Base-by-base conservation (phyloP, 2,888 invertebrate species). In the Eristalis tenax region DNA sequence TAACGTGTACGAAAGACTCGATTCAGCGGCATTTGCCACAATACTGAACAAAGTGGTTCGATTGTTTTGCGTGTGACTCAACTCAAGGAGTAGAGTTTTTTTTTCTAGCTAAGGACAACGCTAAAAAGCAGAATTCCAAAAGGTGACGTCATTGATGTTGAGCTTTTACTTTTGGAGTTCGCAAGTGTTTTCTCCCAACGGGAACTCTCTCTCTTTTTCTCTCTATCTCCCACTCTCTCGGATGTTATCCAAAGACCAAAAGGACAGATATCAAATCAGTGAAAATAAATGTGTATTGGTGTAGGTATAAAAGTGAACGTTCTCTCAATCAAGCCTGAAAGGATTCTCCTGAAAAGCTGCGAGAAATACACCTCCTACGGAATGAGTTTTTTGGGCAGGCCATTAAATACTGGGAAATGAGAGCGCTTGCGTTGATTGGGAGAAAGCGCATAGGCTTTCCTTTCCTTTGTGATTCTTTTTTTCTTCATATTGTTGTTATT, bases 21-120 rank as follows among this genome's bases (percentile, higher is more conserved):
- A 87, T 83, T 87, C 87, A 87, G 87, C 87, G 87, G 87, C 87
- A 83, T 83, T 87, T 83, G 87, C 87, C 87, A 87, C 87, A 87
- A 64, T 87, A 87, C 87, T 87, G 87, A 87, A 64, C 43, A 65
- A 79, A 83, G 75, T 79, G 74, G 61, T 73, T 76, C 59, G 68
- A 70, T 73, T 83, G 73, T 76, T 79, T 87, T 83, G 65, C 80
- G 83, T 83, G 86, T 87, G 87, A 83, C 87, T 87, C 87, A 87
- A 83, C 79, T 87, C 83, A 74, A 32, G 78, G 57, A 77, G 32
- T 78, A 65, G 83, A 86, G 79, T 75, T 56, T 18, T 79, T 71
- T 65, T 78, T 69, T 18, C 32, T 40, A 40, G 13, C 38, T 63
- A 66, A 75, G 83, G 75, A 87, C 76, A 65, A 63, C 64, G 3